Base-by-base conservation (phyloP, 2,113 vertebrate genomes). In the Actenoides hombroni region DNA sequence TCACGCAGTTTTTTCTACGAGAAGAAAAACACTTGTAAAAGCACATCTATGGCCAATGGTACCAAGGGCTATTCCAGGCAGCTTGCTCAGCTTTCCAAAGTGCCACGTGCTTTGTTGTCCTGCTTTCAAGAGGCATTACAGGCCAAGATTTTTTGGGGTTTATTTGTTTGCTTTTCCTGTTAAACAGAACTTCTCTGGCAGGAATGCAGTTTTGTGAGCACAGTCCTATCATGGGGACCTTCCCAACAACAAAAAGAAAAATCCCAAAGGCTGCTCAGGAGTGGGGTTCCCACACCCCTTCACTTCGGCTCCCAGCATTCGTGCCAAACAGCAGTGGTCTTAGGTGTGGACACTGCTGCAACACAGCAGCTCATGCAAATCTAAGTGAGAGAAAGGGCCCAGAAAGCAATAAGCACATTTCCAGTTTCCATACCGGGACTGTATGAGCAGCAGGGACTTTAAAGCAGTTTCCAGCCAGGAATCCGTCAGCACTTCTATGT, bases 401-500 rank as follows among this genome's bases (percentile, higher is more conserved):
- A 24, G 64, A 42, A 61, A 86, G 37, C 51, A 54, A 29, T 2
- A 1, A 3, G 5, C 4, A 11, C 11, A 6, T 31, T 65, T 17
- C 37, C 54, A 68, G n/a, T 13, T 51, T 54, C 74, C 81, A 42
- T 94, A 99, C 99, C 99, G 99, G 97, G 99, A 99, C 97, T 99
- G 99, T 90, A 99, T 99, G 86, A 99, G 99, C 74, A 99, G 98
- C 91, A 99, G 98, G 88, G 99, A 99, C 95, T 99, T 99, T 28
- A 99, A 97, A 0, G 99, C 99, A 5, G 99, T 99, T 98, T 98
- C 99, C 96, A 99, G 98, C 99, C 99, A 99, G 76, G 99, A 98
- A 93, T 99, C 99, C 2, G 99, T 99, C 26, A 99, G 97, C n/a
- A 98, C 98, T 97, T 99, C 99, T 42, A 99, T 99, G 92, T 99